Evolutionary conservation across 2,888 invertebrate species (phyloP), one percentile per base, ranked within the genome.

Genomic region (Diogma glabrata): DNA sequence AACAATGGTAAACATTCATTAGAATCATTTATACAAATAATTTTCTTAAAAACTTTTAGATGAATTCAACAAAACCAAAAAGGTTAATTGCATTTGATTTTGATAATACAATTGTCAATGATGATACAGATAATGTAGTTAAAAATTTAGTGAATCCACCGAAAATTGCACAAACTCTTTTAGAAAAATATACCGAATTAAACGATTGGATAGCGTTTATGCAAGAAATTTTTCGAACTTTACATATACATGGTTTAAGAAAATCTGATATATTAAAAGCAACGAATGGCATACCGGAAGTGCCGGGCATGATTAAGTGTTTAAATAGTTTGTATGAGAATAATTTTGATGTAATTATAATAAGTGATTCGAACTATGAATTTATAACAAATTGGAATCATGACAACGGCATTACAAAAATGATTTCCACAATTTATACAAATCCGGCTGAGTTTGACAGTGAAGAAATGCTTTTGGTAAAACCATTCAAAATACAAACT

Each of bases 291-390:
- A 76, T 86, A 48, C 74, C 75, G 0, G 73, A 81, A 22, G 78
- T 80, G 1, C 62, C 68, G 2, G 84, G 82, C 2, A 78, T 87
- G 67, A 67, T 71, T 17, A 72, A 75, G 24, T 69, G 87, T 3
- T 66, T 87, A 2, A 66, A 69, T 55, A 70, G 67, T 54, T 63
- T 78, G 56, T 64, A 71, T 49, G 66, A 67, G 22, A 61, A 67
- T 8, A 70, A 75, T 50, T 75, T 71, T 57, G 79, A 86, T 63
- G 69, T 81, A 17, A 81, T 87, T 33, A 78, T 89, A 30, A 81
- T 87, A 55, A 87, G 87, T 49, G 88, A 88, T 67, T 79, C 87
- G 1, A 89, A 88, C 69, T 76, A 79, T 2, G 67, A 80, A 52
- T 86, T 87, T 58, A 87, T 88, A 51, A 67, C 78, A 8, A 69